Base-by-base conservation (phyloP, 2,797 vertebrate species). In the Thaleichthys pacificus region DNA sequence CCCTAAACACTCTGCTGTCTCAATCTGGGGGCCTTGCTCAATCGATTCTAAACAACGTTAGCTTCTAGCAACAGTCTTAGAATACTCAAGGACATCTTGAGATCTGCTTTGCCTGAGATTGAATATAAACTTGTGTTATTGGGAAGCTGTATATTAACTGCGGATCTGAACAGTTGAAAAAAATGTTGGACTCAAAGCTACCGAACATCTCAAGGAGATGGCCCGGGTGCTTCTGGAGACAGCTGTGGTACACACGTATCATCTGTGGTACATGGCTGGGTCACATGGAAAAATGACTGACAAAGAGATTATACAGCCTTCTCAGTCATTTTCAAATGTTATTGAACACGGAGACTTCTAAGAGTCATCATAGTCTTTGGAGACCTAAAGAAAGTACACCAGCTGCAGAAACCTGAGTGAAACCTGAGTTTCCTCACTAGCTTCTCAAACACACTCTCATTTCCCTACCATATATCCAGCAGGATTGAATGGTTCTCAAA, bases 51-150 rank as follows among this genome's bases (percentile, higher is more conserved):
- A 66, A 61, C 17, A 56, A 71, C 14, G 42, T 28, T 6, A 61
- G 61, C 54, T 19, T 8, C 24, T 64, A 21, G 58, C 15, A 42
- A 57, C 21, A 47, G 35, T 21, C 24, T 71, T 19, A 49, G 24
- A 67, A 64, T 22, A 66, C 35, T 19, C 47, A 24, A 49, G n/a
- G 26, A 72, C 70, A 62, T 61, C 49, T 64, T 69, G 24, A 77
- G 30, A 51, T 56, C 47, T 47, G 35, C 24, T 19, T 12, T 26
- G 9, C 32, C 3, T 14, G 35, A 63, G 68, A 75, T 65, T 75
- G 70, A 56, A 35, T 61, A 30, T 51, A 38, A 75, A 61, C 62
- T 51, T 71, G 62, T 70, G 64, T 49, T 66, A 35, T 65, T 47
- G 35, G 21, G 32, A 75, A 6, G 32, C 42, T 6, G 24, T 61